A percentile compares a stretch with the other conserved stretches of the same genome.
Evolutionary conservation across 2,888 invertebrate species (phyloP).

Genomic region (Tenthredo notha): DNA sequence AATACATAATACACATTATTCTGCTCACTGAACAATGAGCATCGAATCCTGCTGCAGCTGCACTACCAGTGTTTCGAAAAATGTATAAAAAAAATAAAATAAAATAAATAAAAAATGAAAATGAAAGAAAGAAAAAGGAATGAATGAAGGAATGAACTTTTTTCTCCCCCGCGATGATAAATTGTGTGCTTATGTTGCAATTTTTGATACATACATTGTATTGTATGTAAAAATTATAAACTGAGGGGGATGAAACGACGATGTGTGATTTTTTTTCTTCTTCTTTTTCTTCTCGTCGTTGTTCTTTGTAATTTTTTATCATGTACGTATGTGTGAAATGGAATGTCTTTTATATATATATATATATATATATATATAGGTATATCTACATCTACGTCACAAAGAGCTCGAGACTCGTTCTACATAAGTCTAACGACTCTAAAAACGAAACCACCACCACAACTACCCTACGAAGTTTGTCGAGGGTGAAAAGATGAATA

Average conservation of each 20-base stretch:
- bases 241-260: too few species aligned
- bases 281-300: too few species aligned
- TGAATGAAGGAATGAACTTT: neutral
- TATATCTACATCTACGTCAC: neutral
- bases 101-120: neutral
- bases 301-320: too few species aligned
- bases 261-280: too few species aligned
- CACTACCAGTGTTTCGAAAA: neutral
- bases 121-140: neutral
- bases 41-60: neutral
- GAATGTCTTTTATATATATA: neutral
- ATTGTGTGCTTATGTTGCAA: too few species aligned
- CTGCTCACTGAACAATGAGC: constrained; percentile 4
- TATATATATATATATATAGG: neutral
- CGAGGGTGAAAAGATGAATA: constrained; percentile 42
- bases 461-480: neutral
- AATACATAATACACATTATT: neutral
- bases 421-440: constrained; percentile 27
- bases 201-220: too few species aligned
- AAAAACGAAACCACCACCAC: neutral
- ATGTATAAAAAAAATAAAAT: neutral
- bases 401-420: constrained; percentile 10
- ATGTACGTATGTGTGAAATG: neutral
- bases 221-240: too few species aligned
- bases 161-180: neutral